Conservation (phyloP, 1,140 invertebrate genomes). For the Elysia chlorotica region DNA sequence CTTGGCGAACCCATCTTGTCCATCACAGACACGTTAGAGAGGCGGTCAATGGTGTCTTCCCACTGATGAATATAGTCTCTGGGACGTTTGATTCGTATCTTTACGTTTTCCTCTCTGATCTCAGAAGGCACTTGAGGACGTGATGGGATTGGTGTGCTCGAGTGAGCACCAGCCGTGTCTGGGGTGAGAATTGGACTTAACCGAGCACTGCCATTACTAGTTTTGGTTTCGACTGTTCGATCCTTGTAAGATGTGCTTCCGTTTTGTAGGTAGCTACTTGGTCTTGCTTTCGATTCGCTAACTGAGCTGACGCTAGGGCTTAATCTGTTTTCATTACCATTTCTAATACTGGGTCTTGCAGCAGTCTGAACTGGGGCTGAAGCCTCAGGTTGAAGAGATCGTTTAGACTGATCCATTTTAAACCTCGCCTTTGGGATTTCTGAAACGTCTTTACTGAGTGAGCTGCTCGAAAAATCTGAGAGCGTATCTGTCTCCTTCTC, state of each 20-base stretch:
- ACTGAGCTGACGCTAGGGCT: too few species aligned
- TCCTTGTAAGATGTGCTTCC: background rate
- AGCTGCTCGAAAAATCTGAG: slow-evolving; percentile 22
- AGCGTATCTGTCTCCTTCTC: slow-evolving; percentile 24
- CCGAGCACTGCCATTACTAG: background rate
- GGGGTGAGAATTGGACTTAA: background rate
- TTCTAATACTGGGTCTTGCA: too few species aligned
- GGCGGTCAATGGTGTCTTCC: slow-evolving; percentile 32
- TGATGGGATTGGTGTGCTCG: background rate
- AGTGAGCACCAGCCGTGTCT: background rate
- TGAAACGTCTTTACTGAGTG: too few species aligned
- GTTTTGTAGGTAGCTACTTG: background rate
- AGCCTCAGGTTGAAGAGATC: too few species aligned
- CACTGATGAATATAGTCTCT: slow-evolving; percentile 32
- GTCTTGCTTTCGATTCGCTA: too few species aligned
- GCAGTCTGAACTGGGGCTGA: too few species aligned
- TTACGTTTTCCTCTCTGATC: slow-evolving; percentile 3
- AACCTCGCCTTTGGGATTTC: too few species aligned
- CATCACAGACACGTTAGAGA: slow-evolving; percentile 3
- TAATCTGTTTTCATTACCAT: too few species aligned
- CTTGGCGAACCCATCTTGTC: slow-evolving; percentile 6
- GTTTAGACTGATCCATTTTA: too few species aligned
- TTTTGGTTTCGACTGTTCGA: background rate
- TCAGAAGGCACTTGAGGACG: too few species aligned
- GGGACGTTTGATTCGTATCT: slow-evolving; percentile 29